Evolutionary conservation across 2,888 invertebrate species (phyloP), one percentile per base, ranked within the genome.

Genomic region (Drosophila siamana): DNA sequence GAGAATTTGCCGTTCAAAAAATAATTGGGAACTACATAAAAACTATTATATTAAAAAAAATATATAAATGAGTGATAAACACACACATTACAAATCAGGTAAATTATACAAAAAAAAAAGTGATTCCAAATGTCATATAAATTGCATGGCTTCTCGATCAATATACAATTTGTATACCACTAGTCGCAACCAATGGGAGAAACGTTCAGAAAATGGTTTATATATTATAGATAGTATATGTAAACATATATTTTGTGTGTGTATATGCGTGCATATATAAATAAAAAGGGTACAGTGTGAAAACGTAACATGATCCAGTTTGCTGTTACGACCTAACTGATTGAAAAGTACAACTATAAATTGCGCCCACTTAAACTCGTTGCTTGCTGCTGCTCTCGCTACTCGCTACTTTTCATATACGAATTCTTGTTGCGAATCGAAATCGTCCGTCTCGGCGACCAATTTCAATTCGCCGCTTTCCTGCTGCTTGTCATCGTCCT

Each of bases 361-460:
- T 36, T 15, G 52, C 13, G 22, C 22, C 5, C n/a, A 36, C 28
- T 38, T 8, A 19, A n/a, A 13, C 9, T 22, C 15, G 33, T 13
- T 13, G 13, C 30, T 28, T n/a, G 33, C n/a, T n/a, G n/a, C 28
- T 8, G 28, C 9, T 13, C 33, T 6, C 4, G 11, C 9, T 22
- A 47, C 51, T 38, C 26, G 15, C 41, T 73, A 48, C 26, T 63
- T 69, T 19, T 67, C 56, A 9, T 44, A 73, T 6, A 55, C 24
- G 11, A 68, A 78, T 3, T 67, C 80, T 22, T 56, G 60, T 5
- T 78, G 61, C 2, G 24, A 60, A 9, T 63, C 57, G 4, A 62
- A 62, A 6, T 64, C 86, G 1, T 67, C 69, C 5, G 33, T 9
- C 28, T 54, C 51, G 0, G 52, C 33, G 5, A 66, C 9, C 11